Percentiles rank a stretch among this genome's conserved stretches.
These are phyloP conservation scores for Eumeta japonica DNA, from an alignment of 1,140 invertebrate species.

Conservation along the genomic window DNA sequence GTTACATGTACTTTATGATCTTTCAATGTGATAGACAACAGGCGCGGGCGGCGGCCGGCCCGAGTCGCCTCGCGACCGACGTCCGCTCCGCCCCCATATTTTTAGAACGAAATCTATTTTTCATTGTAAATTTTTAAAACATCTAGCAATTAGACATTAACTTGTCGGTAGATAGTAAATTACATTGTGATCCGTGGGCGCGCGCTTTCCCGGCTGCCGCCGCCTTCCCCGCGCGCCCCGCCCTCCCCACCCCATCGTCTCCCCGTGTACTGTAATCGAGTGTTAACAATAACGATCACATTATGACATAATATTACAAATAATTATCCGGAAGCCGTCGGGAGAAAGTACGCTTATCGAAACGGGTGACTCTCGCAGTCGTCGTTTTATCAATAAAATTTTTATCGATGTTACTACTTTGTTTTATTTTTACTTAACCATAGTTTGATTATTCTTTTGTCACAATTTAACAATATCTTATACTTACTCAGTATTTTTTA, in stretches of 20 bases:
- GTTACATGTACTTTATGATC: slow-evolving; percentile 39
- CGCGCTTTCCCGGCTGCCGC: slow-evolving; percentile 36
- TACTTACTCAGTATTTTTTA: too few species aligned
- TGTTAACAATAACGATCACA: slow-evolving; percentile 27
- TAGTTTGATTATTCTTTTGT: too few species aligned
- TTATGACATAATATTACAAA: slow-evolving; percentile 46
- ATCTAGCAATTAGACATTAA: slow-evolving; percentile 47
- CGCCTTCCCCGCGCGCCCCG: slow-evolving; percentile 30
- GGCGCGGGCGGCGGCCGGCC: slow-evolving; percentile 37
- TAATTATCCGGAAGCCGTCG: slow-evolving; percentile 32
- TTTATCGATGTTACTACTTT: slow-evolving; percentile 56
- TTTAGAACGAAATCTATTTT: slow-evolving; percentile 56
- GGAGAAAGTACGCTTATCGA: slow-evolving; percentile 53
- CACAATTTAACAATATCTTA: too few species aligned
- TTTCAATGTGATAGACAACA: slow-evolving; percentile 53
- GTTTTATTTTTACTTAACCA: neutral
- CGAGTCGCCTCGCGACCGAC: slow-evolving; percentile 37
- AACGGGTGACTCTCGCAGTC: slow-evolving; percentile 24
- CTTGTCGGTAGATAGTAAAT: slow-evolving; percentile 53
- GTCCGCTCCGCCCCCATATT: slow-evolving; percentile 36
- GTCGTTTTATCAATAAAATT: slow-evolving; percentile 51
- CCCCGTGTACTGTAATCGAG: slow-evolving; percentile 49
- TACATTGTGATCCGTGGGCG: slow-evolving; percentile 45
- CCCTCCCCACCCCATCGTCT: slow-evolving; percentile 25
- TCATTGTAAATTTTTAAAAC: slow-evolving; percentile 56